Evolutionary conservation across 2,888 invertebrate genomes (phyloP), one percentile per base, ranked within the genome.

Genomic region (Hypercompe scribonia): DNA sequence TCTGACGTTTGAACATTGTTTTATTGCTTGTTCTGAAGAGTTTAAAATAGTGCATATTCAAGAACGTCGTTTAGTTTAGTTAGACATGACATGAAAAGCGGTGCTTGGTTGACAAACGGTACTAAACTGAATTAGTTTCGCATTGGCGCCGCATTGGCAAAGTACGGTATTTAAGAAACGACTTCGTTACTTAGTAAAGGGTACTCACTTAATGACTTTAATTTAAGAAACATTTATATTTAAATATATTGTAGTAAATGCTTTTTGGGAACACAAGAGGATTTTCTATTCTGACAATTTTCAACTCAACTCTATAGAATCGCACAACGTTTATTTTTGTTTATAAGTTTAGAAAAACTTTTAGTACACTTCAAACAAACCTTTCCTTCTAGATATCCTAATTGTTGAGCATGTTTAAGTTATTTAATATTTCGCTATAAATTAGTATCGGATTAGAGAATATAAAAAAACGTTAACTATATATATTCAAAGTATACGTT

Each of bases 81-180:
- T 70, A 64, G 42, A 34, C 39, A 34, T 71, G 71, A 67, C 61
- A 46, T 67, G 46, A 71, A 67, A 71, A 67, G 66, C 66, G n/a
- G 42, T 71, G 71, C 61, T 33, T 31, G 24, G 61, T 68, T 74
- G 78, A 76, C 64, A 63, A 74, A 67, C 66, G 31, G 63, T 75
- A 72, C 65, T 54, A 73, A 82, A 39, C 70, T 65, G 61, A 73
- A 81, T 77, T 81, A 73, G 73, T 77, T 77, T 72, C 54, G 33
- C 68, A 34, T 34, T n/a, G 18, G 68, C 67, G 73, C 71, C 61
- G 33, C 54, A 34, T 36, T 18, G 18, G 34, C 24, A 74, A 69
- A 61, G 42, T n/a, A 58, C 39, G 71, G 69, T 80, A 81, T 78
- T 28, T 58, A 28, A 61, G 61, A 61, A 61, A 61, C 31, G 42